Evolutionary conservation across 2,113 vertebrate species (phyloP), one percentile per base, ranked within the genome.

Genomic region (Limanda limanda): DNA sequence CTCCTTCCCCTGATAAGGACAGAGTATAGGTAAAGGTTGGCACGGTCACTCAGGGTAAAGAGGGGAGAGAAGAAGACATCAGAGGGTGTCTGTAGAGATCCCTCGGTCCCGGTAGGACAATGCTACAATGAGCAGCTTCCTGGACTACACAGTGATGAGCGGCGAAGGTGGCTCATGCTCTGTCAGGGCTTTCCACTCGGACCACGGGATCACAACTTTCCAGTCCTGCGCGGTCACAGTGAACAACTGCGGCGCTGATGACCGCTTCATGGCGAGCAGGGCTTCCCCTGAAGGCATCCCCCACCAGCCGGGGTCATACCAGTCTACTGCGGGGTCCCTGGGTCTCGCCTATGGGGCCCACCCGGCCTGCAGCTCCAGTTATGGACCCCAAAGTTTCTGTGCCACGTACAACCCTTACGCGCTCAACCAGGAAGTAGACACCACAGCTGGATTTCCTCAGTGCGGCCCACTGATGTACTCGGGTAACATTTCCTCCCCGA

Each of bases 171-270:
- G 94, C 74, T 96, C 97, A 40, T 96, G 96, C 85, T 95, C 97
- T 21, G 95, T 96, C 74, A 91, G 96, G 91, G 92, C 96, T 85
- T 97, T 95, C 84, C 94, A 97, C 92, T 93, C 97, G 8, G 97
- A 99, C 57, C 97, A 97, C 92, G 97, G 97, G 92, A 96, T 97
- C 95, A 95, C 97, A 95, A 96, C 96, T 94, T 98, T 98, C 85
- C 97, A 96, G 92, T 96, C 98, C 56, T 99, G 97, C 76, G 96
- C 96, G 48, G 96, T 97, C 76, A 94, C 94, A 79, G 94, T 97
- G 88, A 95, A 95, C 93, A 96, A 93, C 90, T 97, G 97, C 94
- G 92, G 91, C 89, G 93, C 94, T 73, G 97, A 97, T 88, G 98
- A 98, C 57, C 96, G 96, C 71, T 98, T 98, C 86, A 88, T 97